phyloP scores from a whole-genome alignment of 2,888 invertebrate species.

The Mechanitis mazaeus region DNA sequence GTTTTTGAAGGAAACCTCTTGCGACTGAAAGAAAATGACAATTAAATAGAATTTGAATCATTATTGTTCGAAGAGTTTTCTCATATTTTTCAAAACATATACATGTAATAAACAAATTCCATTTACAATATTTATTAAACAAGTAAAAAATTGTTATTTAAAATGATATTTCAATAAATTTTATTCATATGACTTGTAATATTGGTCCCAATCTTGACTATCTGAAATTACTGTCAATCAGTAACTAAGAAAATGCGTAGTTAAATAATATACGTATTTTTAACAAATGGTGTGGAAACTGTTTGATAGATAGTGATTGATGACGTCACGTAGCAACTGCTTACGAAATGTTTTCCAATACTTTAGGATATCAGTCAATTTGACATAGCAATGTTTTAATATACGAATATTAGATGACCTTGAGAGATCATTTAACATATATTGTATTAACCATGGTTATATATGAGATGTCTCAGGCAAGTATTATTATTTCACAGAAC shows the following conservation, averaged over 20 bases:
- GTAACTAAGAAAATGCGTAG: not conserved
- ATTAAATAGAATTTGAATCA: slow-evolving; percentile 1
- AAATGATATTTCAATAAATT: no score
- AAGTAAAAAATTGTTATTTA: no score
- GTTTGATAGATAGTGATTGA: slow-evolving; percentile 5
- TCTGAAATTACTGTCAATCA: slow-evolving; percentile 15
- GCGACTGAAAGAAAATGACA: slow-evolving; percentile 31
- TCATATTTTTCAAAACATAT: no score
- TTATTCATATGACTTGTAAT: not conserved
- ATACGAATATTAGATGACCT: no score
- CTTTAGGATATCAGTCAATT: slow-evolving; percentile 8
- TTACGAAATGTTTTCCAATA: slow-evolving; percentile 5
- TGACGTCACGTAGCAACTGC: slow-evolving; percentile 6
- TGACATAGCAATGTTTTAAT: not conserved
- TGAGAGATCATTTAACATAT: no score
- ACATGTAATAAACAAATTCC: no score
- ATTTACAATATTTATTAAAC: no score
- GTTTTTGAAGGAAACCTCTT: slow-evolving; percentile 7
- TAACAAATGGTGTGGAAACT: slow-evolving; percentile 5
- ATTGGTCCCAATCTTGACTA: slow-evolving; percentile 15
- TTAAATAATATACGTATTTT: not conserved
- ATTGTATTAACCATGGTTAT: no score
- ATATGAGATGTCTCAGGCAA: no score
- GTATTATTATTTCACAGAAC: no score
- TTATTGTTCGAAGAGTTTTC: not conserved